Conservation (phyloP, 1,140 invertebrate genomes). For the Musca domestica region DNA sequence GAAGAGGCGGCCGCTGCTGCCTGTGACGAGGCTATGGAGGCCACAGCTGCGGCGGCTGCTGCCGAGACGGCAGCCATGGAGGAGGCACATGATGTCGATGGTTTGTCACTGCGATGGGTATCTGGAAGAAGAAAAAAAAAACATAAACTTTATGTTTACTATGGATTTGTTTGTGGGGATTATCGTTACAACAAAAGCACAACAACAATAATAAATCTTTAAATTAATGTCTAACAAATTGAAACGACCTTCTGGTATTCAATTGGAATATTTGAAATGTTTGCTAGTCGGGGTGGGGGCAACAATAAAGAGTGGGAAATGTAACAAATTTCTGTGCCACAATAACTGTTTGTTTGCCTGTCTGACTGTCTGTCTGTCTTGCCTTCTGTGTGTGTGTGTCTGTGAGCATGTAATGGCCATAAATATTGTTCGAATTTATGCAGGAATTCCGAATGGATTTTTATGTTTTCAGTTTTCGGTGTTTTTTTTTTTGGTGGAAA, state of each 20-base stretch:
- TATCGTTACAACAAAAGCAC: not conserved
- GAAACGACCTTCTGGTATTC: too few species aligned
- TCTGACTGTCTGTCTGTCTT: not conserved
- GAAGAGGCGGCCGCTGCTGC: conserved; percentile 34
- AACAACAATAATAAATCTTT: too few species aligned
- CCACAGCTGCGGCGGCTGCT: conserved; percentile 23
- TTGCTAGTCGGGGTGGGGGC: not conserved
- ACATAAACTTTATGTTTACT: not conserved
- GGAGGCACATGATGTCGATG: conserved; percentile 10
- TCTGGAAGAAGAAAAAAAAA: conserved; percentile 21
- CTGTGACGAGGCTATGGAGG: conserved; percentile 36
- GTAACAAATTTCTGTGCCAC: too few species aligned
- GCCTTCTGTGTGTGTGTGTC: conserved; percentile 10
- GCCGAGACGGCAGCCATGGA: conserved; percentile 20
- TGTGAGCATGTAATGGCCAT: conserved; percentile 30
- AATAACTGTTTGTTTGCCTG: too few species aligned
- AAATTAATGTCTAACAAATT: too few species aligned
- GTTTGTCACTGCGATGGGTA: conserved; percentile 25
- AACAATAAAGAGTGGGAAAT: too few species aligned
- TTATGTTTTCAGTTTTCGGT: conserved; percentile 25
- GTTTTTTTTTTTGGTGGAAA: not conserved
- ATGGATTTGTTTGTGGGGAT: not conserved
- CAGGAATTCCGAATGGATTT: conserved; percentile 14
- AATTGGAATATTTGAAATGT: not conserved
- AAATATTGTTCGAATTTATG: conserved; percentile 25